Percentiles rank a stretch among this genome's conserved stretches.
phyloP scores from a whole-genome alignment of 2,113 vertebrate species.

The Brevimyrus niger region DNA sequence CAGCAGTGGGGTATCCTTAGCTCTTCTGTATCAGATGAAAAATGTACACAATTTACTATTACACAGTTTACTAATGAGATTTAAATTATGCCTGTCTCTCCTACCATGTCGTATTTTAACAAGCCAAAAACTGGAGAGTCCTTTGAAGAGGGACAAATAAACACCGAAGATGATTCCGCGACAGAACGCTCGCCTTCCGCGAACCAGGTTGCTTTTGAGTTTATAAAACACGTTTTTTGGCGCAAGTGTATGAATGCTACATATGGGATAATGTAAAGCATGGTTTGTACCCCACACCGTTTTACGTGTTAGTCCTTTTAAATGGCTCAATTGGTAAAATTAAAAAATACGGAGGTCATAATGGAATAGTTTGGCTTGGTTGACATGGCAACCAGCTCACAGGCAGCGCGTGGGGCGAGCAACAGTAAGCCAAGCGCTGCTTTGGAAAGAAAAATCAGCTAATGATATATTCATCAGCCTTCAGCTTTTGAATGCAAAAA shows the following conservation, averaged over 20 bases:
- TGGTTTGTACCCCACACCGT: neutral
- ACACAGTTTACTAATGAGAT: neutral
- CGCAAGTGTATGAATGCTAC: neutral
- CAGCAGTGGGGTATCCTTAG: neutral
- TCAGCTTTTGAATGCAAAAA: neutral
- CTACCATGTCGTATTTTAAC: neutral
- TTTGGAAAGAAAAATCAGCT: neutral
- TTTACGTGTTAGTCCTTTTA: neutral
- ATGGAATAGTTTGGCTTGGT: conserved; percentile 35
- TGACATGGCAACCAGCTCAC: conserved; percentile 36
- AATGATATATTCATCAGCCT: neutral
- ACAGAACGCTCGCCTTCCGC: neutral
- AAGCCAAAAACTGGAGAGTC: neutral
- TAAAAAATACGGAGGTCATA: conserved; percentile 3
- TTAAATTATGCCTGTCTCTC: conserved; percentile 7
- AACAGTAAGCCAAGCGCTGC: neutral
- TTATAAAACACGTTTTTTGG: neutral
- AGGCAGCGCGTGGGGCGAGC: neutral
- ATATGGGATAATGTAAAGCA: neutral
- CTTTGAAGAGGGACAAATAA: neutral
- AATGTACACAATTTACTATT: neutral
- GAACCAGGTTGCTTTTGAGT: conserved; percentile 9
- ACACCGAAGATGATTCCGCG: neutral
- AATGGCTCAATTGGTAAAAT: neutral
- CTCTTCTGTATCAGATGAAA: neutral